phyloP scores from a whole-genome alignment of 1,140 invertebrate species.

The Ericerus pela region DNA sequence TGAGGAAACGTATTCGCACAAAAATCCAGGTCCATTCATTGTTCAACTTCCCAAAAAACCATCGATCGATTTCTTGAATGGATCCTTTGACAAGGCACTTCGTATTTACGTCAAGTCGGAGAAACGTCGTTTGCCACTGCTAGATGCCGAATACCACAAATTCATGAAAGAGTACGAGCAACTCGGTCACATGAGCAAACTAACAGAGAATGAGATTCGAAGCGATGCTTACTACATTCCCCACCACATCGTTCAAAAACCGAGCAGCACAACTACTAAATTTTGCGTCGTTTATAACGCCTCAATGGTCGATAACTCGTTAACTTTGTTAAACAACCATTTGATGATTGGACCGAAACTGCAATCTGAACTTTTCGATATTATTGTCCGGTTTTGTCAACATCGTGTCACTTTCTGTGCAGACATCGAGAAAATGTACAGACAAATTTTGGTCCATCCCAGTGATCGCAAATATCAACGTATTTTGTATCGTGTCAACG shows the following conservation, averaged over 20 bases:
- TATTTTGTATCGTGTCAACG: slow-evolving; percentile 23
- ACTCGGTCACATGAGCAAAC: background rate
- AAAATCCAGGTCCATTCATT: background rate
- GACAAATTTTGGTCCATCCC: slow-evolving; percentile 25
- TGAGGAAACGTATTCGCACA: background rate
- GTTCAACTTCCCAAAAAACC: background rate
- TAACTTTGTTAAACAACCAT: slow-evolving; percentile 27
- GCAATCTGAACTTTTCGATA: slow-evolving; percentile 26
- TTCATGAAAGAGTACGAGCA: background rate
- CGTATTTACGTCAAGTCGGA: background rate
- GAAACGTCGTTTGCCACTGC: background rate
- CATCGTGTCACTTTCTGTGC: slow-evolving; percentile 25
- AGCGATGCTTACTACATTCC: slow-evolving; percentile 17
- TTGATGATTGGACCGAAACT: slow-evolving; percentile 20
- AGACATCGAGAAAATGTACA: slow-evolving; percentile 32
- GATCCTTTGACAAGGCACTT: background rate
- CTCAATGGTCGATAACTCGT: slow-evolving; percentile 20
- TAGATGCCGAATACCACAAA: background rate
- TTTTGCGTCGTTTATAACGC: slow-evolving; percentile 30
- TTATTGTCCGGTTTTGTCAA: slow-evolving; percentile 26
- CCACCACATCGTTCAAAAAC: slow-evolving; percentile 15
- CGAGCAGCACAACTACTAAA: slow-evolving; percentile 17
- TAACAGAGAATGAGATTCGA: background rate
- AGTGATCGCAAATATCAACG: slow-evolving; percentile 24
- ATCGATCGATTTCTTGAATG: background rate